Evolutionary conservation across 2,113 vertebrate genomes (phyloP), one percentile per base, ranked within the genome.

Genomic region (Lethenteron camtschaticum): DNA sequence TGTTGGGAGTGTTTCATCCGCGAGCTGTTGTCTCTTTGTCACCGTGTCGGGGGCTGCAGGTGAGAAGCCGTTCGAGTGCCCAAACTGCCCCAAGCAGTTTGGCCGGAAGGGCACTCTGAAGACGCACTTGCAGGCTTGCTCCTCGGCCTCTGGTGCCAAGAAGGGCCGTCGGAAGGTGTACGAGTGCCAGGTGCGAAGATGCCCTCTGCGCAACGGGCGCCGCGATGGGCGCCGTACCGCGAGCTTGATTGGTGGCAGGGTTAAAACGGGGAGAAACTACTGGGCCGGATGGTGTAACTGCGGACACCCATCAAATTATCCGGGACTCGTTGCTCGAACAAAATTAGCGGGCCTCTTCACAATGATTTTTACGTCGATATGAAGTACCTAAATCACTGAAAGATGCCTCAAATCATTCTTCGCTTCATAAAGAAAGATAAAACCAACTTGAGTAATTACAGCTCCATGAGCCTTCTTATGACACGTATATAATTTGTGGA

Each of bases 81-180:
- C 92, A 73, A 94, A 96, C 77, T 99, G 94, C 76, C 92, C 90
- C 56, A 91, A 96, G 75, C 83, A 82, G 70, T 99, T 96, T 81
- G 90, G 91, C 70, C 83, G 94, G 76, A 99, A 99, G 76, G 96
- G 90, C 77, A 96, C 94, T 0, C 82, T 99, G 18, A 99, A 99
- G 79, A 95, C 90, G 79, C 94, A 99, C 76, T 82, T 99, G 82
- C 86, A 87, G 0, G 94, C 90, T 55, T 99, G 94, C 78, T 90
- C 92, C 76, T 92, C 92, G 70, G 90, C 90, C 71, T 83, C 82
- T 1, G 94, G 94, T 56, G 92, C 94, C 76, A 99, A 96, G 79
- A 99, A 99, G 72, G 94, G 94, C 75, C 84, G 94, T 69, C 96
- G 95, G 79, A 99, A 99, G 76, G 81, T 96, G 63, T 99, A 96